Conservation (phyloP, 2,888 invertebrate species). For the Morpho helenor region DNA sequence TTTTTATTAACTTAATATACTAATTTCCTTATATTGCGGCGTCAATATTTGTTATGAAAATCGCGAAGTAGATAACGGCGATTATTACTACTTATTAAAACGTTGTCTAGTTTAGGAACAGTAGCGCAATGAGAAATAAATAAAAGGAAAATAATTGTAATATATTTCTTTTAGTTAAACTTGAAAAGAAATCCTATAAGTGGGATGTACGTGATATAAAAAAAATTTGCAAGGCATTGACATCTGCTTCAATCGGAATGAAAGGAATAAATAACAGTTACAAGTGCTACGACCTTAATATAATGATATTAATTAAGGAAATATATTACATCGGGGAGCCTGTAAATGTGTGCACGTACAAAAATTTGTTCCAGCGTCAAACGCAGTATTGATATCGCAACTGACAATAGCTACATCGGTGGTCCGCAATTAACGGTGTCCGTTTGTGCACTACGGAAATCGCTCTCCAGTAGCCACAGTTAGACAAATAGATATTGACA, state of each 20-base stretch:
- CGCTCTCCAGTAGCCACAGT: slow-evolving; percentile 14
- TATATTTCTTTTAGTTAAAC: too few relatives aligned
- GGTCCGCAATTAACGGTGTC: slow-evolving; percentile 30
- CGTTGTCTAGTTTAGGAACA: too few relatives aligned
- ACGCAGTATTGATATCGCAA: slow-evolving; percentile 26
- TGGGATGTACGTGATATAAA: neutral
- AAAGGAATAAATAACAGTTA: slow-evolving; percentile 8
- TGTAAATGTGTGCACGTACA: slow-evolving; percentile 27
- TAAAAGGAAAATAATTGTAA: too few relatives aligned
- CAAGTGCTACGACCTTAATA: slow-evolving; percentile 14
- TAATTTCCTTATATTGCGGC: too few relatives aligned
- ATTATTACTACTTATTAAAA: too few relatives aligned
- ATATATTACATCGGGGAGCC: slow-evolving; percentile 12
- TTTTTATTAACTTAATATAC: too few relatives aligned
- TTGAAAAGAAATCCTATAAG: too few relatives aligned
- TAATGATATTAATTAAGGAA: slow-evolving; percentile 19
- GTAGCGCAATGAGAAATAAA: too few relatives aligned
- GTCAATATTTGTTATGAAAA: too few relatives aligned
- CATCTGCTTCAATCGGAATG: neutral
- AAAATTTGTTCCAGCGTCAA: slow-evolving; percentile 27
- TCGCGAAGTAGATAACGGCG: too few relatives aligned
- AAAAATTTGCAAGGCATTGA: neutral
- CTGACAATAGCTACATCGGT: slow-evolving; percentile 27
- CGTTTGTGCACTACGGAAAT: slow-evolving; percentile 24
- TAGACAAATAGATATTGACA: slow-evolving; percentile 10